Evolutionary conservation across 1,140 invertebrate species (phyloP).

Genomic region (Drosophila varians): DNA sequence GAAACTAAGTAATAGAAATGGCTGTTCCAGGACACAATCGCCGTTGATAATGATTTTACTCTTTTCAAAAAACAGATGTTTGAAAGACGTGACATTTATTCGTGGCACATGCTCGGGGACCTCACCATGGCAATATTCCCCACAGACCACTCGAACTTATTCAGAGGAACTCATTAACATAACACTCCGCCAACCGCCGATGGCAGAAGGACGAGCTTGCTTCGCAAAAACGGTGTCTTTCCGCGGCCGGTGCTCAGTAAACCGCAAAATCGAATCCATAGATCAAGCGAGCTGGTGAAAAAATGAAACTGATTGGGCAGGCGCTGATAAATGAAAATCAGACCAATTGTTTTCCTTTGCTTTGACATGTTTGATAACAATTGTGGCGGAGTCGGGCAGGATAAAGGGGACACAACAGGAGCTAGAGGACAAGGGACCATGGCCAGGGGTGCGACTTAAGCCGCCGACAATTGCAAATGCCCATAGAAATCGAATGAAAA

Average conservation of each 20-base stretch:
- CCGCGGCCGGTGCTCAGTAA: slow-evolving; percentile 64
- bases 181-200: slow-evolving; percentile 38
- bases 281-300: slow-evolving; percentile 57
- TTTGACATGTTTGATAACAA: slow-evolving; percentile 83
- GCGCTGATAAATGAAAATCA: slow-evolving; percentile 76
- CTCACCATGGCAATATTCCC: slow-evolving; percentile 12
- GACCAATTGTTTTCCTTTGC: slow-evolving; percentile 79
- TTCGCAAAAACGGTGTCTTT: slow-evolving; percentile 57
- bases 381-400: slow-evolving; percentile 15
- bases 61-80: background rate
- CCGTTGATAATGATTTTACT: background rate
- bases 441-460: slow-evolving; percentile 54
- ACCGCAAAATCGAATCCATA: slow-evolving; percentile 79
- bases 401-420: background rate
- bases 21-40: background rate
- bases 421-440: background rate
- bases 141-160: slow-evolving; percentile 38
- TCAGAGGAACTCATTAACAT: slow-evolving; percentile 29
- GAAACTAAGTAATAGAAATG: background rate
- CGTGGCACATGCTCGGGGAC: slow-evolving; percentile 60
- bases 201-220: slow-evolving; percentile 32
- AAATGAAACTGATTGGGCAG: slow-evolving; percentile 59
- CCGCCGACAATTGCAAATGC: slow-evolving; percentile 78
- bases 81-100: slow-evolving; percentile 15
- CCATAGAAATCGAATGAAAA: slow-evolving; percentile 68